Base-by-base conservation (phyloP, 2,888 invertebrate genomes). In the Lissonota sp. region DNA sequence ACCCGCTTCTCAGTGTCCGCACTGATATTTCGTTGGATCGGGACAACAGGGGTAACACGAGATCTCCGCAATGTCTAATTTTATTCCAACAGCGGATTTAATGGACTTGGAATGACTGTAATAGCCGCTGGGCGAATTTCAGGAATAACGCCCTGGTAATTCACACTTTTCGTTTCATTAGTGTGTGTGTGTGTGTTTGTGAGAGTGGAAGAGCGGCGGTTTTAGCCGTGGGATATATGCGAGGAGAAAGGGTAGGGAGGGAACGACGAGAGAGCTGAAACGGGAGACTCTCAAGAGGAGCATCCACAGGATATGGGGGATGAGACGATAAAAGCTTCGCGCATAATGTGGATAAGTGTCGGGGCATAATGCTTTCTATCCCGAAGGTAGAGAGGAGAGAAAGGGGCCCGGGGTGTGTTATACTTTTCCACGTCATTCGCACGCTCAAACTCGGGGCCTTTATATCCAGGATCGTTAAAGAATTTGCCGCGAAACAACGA, bases 271-370 rank as follows among this genome's bases (percentile, higher is more conserved):
- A 53, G 37, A 44, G 49, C 51, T 53, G 76, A 62, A 80, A 80
- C 58, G 67, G 57, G 71, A 76, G 76, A 80, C 51, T 58, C 72
- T 72, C 62, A 62, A 70, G 75, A 69, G 67, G 71, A 67, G 64
- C 71, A 51, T 71, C 55, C 63, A 16, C 12, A 57, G 62, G 67
- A 72, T 67, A 44, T 6, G 44, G 12, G 49, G 76, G 51, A 69
- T 62, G 69, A 57, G 76, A 72, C 80, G 80, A 80, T 80, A 80
- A 80, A 80, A 80, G 80, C 80, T 76, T 69, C 67, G 67, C 76
- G 80, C 80, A 80, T 80, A 80, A 80, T 77, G 76, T 72, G 80
- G 76, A 80, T 80, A 72, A 80, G 80, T 80, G 80, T 80, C 76
- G 72, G 80, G 72, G 76, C 67, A 80, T 80, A 80, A 80, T 80